These are phyloP conservation scores for Ichneumoninae sp. DNA, from an alignment of 2,888 invertebrate species.

Conservation along the genomic window DNA sequence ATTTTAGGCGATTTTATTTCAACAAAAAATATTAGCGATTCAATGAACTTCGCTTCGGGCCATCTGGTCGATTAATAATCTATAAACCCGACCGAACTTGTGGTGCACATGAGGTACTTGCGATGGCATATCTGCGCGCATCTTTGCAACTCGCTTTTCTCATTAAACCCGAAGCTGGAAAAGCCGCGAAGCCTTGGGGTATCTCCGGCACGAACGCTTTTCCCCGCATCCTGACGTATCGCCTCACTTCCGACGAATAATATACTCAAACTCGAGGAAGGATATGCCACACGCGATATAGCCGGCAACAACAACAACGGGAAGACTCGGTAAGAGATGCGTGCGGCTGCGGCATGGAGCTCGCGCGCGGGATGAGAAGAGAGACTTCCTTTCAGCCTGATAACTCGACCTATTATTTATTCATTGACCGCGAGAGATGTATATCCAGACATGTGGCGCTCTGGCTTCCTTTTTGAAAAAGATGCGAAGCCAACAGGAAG, in stretches of 20 bases:
- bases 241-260: constrained; percentile 49
- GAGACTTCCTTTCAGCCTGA: constrained; percentile 52
- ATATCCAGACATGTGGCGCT: constrained; percentile 29
- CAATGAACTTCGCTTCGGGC: no score
- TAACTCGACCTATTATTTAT: constrained; percentile 46
- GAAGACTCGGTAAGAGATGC: constrained; percentile 39
- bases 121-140: not conserved
- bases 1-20: not conserved
- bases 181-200: constrained; percentile 43
- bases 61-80: constrained; percentile 20
- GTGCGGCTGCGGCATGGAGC: constrained; percentile 28
- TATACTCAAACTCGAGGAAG: constrained; percentile 22
- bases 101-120: not conserved
- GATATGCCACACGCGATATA: constrained; percentile 15
- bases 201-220: constrained; percentile 45
- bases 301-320: constrained; percentile 31
- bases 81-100: not conserved
- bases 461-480: constrained; percentile 9
- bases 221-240: constrained; percentile 27
- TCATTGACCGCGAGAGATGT: constrained; percentile 43
- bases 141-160: constrained; percentile 31
- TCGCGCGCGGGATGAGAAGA: not conserved
- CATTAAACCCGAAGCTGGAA: constrained; percentile 41
- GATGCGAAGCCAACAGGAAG: constrained; percentile 35
- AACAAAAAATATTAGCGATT: no score